Evolutionary conservation across 2,797 vertebrate species (phyloP).

Genomic region (Lates japonicus): DNA sequence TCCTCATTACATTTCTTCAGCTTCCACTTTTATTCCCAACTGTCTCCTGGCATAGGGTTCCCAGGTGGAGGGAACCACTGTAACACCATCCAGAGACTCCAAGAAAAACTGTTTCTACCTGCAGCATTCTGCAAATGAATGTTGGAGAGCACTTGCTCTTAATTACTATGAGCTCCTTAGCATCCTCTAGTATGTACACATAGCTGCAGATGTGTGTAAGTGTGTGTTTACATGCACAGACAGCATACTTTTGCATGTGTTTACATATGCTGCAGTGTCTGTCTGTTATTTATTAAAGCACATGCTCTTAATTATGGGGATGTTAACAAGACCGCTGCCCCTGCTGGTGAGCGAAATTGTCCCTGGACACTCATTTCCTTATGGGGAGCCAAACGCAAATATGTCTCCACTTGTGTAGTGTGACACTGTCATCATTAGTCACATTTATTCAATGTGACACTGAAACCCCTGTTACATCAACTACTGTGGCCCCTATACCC

Average conservation of each 20-base stretch:
- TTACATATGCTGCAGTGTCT: conserved; percentile 27
- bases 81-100: conserved; percentile 1
- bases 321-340: conserved; percentile 61
- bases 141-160: conserved; percentile 34
- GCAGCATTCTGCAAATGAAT: conserved; percentile 15
- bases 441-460: conserved; percentile 74
- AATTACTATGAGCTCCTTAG: conserved; percentile 44
- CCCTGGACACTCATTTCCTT: conserved; percentile 59
- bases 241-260: conserved; percentile 22
- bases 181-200: background rate
- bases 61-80: conserved; percentile 2
- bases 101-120: conserved; percentile 4
- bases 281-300: conserved; percentile 33
- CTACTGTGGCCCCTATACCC: conserved; percentile 53
- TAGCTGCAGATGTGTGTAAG: conserved; percentile 3
- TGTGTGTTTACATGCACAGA: conserved; percentile 26
- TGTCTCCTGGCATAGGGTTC: background rate
- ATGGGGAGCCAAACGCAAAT: conserved; percentile 55
- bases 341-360: conserved; percentile 55
- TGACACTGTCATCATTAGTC: conserved; percentile 74
- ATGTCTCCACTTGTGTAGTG: conserved; percentile 51
- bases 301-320: conserved; percentile 57
- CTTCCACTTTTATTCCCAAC: background rate
- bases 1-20: background rate
- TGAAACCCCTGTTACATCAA: conserved; percentile 65